These are phyloP conservation scores for Colostygia pectinataria DNA, from an alignment of 2,888 invertebrate genomes.

Conservation along the genomic window DNA sequence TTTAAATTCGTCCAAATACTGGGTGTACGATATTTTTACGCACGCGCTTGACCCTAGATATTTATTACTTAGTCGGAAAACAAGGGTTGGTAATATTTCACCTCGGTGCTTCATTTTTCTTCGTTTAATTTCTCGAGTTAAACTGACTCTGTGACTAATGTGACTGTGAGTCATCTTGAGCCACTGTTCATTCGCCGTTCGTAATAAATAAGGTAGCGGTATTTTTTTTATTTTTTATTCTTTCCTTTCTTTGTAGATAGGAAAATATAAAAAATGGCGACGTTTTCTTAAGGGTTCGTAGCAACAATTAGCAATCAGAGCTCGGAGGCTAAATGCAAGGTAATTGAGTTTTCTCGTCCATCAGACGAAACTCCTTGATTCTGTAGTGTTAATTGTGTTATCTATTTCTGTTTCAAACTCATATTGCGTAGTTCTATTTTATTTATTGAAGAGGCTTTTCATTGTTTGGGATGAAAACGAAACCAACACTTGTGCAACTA, in stretches of 20 bases:
- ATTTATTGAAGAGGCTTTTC: neutral
- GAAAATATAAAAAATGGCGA: constrained; percentile 1
- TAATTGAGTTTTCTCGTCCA: constrained; percentile 35
- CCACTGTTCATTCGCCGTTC: constrained; percentile 14
- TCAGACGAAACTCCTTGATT: constrained; percentile 30
- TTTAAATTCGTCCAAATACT: constrained; percentile 67
- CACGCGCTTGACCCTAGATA: constrained; percentile 48
- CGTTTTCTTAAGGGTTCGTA: constrained; percentile 23
- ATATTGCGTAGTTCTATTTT: neutral
- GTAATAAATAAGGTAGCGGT: constrained; percentile 22
- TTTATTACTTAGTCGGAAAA: constrained; percentile 48
- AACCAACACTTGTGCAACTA: no score
- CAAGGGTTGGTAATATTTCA: constrained; percentile 47
- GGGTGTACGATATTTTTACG: constrained; percentile 53
- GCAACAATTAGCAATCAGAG: constrained; percentile 37
- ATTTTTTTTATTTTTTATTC: constrained; percentile 14
- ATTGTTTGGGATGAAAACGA: no score
- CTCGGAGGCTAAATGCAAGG: constrained; percentile 32
- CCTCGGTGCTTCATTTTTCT: constrained; percentile 41
- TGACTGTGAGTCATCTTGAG: constrained; percentile 26
- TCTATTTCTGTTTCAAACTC: constrained; percentile 16
- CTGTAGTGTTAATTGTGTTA: constrained; percentile 31
- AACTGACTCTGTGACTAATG: constrained; percentile 31
- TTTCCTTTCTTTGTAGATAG: constrained; percentile 4
- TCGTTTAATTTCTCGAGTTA: constrained; percentile 38